These are phyloP conservation scores for Vanessa cardui DNA, from an alignment of 2,888 invertebrate genomes.

Conservation along the genomic window DNA sequence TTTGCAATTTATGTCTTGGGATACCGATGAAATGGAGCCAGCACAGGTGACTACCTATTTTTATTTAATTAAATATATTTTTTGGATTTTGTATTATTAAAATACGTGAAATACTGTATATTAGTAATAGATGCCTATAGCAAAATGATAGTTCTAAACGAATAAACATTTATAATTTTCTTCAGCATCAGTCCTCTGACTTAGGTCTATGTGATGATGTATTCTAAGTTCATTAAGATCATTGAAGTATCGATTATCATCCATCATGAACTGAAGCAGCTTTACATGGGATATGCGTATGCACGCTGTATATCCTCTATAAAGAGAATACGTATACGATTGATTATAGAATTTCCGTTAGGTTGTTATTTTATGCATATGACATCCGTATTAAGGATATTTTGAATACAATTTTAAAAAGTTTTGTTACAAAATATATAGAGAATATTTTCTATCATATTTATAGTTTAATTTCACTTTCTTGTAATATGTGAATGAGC, in stretches of 20 bases:
- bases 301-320: conserved; percentile 20
- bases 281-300: conserved; percentile 26
- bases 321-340: conserved; percentile 20
- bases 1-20: conserved; percentile 76
- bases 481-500: no score
- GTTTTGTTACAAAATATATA: neutral
- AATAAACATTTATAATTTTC: neutral
- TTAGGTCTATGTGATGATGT: neutral
- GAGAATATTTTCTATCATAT: no score
- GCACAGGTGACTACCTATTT: conserved; percentile 66
- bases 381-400: neutral
- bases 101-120: no score
- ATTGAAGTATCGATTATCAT: conserved; percentile 21
- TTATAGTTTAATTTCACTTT: no score
- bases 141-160: neutral
- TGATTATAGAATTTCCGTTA: conserved; percentile 1
- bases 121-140: neutral
- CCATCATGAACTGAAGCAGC: conserved; percentile 25
- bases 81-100: no score
- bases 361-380: conserved; percentile 3
- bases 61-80: conserved; percentile 13
- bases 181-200: no score
- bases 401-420: neutral
- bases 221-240: conserved; percentile 17
- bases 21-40: conserved; percentile 70